Base-by-base conservation (phyloP, 2,113 vertebrate species). In the Halichoeres trimaculatus region DNA sequence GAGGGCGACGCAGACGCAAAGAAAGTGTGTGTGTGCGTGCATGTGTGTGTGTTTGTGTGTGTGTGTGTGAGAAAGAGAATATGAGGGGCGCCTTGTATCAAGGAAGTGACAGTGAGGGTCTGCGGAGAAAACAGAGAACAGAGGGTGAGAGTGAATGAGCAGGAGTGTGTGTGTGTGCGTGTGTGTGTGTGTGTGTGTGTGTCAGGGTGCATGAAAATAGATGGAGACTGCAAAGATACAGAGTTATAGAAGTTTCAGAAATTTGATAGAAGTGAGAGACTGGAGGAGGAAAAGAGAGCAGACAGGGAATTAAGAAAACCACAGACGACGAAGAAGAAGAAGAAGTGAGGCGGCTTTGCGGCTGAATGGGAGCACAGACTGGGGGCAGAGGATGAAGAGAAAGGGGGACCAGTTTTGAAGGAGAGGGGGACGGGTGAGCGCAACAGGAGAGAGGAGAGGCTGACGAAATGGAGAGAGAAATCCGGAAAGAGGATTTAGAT, bases 391-490 rank as follows among this genome's bases (percentile, higher is more conserved):
- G 62, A 73, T 75, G 74, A 73, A 61, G 57, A 6, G 19, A 40
- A 38, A 53, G 61, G 34, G 61, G 62, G 63, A 40, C 17, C 34
- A n/a, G 54, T 75, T 71, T 79, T 63, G 59, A 76, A 85, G 74
- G 75, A 76, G 72, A 82, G n/a, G 70, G 45, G 55, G 68, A 78
- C 67, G 26, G 16, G 30, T 59, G 67, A 74, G 75, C 4, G 76
- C 78, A 80, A 85, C 78, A 78, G 72, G 80, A 83, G 78, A 70
- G 58, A 41, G 55, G 30, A 22, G 61, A 80, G 57, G 85, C 74
- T 89, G 90, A 91, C 23, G 89, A 90, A 89, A 90, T 35, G 76
- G 73, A 75, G 80, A 70, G 81, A 76, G 74, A 88, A 89, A 88
- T 89, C 78, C 54, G 47, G 89, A 90, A 90, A 90, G 81, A 82